A percentile compares a stretch with the other conserved stretches of the same genome.
These are phyloP conservation scores for Drosophila emarginata DNA, from an alignment of 2,888 invertebrate species.

Conservation along the genomic window DNA sequence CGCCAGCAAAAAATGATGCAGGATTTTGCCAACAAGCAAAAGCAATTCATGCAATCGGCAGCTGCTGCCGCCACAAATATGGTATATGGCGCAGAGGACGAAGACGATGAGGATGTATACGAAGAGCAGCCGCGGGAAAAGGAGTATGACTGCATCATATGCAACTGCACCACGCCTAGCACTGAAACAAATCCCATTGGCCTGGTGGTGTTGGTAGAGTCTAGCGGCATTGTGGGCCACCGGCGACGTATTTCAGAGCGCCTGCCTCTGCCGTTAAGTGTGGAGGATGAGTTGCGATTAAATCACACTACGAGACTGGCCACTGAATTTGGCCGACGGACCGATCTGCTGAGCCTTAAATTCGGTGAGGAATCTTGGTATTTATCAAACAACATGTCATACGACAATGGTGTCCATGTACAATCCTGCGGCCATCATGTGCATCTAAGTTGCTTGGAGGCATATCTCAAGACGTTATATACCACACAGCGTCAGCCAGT, in stretches of 20 bases:
- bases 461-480: conserved; percentile 93
- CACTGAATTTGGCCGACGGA: conserved; percentile 89
- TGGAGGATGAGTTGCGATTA: conserved; percentile 85
- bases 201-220: conserved; percentile 91
- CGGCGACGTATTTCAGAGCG: conserved; percentile 83
- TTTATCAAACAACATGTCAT: conserved; percentile 90
- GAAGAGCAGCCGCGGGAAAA: conserved; percentile 85
- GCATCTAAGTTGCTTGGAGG: conserved; percentile 95
- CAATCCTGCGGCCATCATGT: conserved; percentile 98
- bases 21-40: conserved; percentile 95
- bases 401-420: conserved; percentile 96
- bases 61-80: conserved; percentile 84
- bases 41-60: conserved; percentile 93
- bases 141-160: conserved; percentile 97
- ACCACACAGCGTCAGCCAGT: conserved; percentile 90
- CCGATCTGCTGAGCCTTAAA: conserved; percentile 89
- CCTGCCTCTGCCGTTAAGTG: conserved; percentile 85
- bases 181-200: conserved; percentile 93
- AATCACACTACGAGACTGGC: conserved; percentile 87
- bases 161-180: conserved; percentile 94
- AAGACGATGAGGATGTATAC: conserved; percentile 85
- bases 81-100: conserved; percentile 80
- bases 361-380: conserved; percentile 92
- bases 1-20: conserved; percentile 96
- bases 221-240: conserved; percentile 94